phyloP scores from a whole-genome alignment of 1,140 invertebrate species.

The Subanguina moxae region DNA sequence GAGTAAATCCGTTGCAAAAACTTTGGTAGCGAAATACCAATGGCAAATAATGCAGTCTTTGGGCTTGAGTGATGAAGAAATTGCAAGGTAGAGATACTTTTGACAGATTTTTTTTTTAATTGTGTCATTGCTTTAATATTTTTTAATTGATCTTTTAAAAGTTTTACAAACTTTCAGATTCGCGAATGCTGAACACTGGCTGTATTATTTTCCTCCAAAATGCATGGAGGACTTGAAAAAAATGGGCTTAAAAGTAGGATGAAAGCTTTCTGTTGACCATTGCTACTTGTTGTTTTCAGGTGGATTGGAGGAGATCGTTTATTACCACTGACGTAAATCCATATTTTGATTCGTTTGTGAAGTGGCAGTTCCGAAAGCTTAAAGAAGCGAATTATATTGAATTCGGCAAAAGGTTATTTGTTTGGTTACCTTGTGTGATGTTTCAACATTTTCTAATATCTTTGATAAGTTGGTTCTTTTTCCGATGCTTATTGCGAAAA shows the following conservation, averaged over 20 bases:
- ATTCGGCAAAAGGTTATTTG: conserved; percentile 79
- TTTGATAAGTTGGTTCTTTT: too few species aligned
- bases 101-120: too few species aligned
- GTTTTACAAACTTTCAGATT: conserved; percentile 69
- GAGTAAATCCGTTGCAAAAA: conserved; percentile 85
- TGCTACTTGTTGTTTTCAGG: conserved; percentile 61
- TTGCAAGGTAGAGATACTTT: conserved; percentile 65
- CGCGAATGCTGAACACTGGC: conserved; percentile 84
- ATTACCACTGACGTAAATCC: conserved; percentile 97
- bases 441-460: too few species aligned
- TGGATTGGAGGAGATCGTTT: conserved; percentile 90
- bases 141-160: too few species aligned
- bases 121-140: too few species aligned
- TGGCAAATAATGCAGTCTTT: conserved; percentile 98
- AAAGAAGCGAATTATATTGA: conserved; percentile 81
- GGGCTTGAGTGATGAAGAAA: conserved; percentile 83
- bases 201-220: conserved; percentile 88
- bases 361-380: conserved; percentile 90
- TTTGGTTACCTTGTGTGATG: too few species aligned
- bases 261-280: too few species aligned
- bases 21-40: conserved; percentile 82
- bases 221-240: conserved; percentile 78
- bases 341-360: conserved; percentile 93
- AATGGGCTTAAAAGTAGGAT: conserved; percentile 74
- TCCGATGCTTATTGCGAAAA: too few species aligned